These are phyloP conservation scores for Bradypus variegatus DNA, from an alignment of 2,797 vertebrate species.

Conservation along the genomic window DNA sequence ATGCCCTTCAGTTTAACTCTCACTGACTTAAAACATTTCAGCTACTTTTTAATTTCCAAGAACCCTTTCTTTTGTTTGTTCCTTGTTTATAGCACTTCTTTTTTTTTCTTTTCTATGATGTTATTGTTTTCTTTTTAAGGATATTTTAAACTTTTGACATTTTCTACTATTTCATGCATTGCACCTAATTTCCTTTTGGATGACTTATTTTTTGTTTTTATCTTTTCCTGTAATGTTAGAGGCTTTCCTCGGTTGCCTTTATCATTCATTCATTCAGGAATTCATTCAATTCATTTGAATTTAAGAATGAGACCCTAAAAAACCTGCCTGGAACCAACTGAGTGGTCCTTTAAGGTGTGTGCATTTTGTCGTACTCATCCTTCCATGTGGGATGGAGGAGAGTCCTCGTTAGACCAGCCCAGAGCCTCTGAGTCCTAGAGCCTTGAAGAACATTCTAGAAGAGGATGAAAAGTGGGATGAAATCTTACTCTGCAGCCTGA, in stretches of 20 bases:
- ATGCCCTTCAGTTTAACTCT: not conserved
- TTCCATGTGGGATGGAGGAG: not conserved
- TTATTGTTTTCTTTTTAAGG: not conserved
- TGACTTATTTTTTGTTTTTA: not conserved
- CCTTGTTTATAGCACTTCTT: not conserved
- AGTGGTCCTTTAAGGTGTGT: not conserved
- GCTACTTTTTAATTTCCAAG: not conserved
- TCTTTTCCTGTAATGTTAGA: not conserved
- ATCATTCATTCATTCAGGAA: too few species aligned
- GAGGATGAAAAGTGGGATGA: not conserved
- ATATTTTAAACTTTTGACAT: not conserved
- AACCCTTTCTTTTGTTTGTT: not conserved
- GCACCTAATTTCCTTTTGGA: not conserved
- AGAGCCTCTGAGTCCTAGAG: not conserved
- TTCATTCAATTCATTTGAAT: not conserved
- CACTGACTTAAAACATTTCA: not conserved
- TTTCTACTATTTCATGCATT: not conserved
- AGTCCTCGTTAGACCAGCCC: not conserved
- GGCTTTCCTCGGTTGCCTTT: not conserved
- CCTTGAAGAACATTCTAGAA: not conserved
- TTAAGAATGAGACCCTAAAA: not conserved
- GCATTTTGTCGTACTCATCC: not conserved
- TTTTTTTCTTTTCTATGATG: not conserved
- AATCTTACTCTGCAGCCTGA: not conserved
- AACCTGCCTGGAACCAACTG: not conserved